Conservation (phyloP, 92 coral and sea anemone genomes). For the Montipora capitata region DNA sequence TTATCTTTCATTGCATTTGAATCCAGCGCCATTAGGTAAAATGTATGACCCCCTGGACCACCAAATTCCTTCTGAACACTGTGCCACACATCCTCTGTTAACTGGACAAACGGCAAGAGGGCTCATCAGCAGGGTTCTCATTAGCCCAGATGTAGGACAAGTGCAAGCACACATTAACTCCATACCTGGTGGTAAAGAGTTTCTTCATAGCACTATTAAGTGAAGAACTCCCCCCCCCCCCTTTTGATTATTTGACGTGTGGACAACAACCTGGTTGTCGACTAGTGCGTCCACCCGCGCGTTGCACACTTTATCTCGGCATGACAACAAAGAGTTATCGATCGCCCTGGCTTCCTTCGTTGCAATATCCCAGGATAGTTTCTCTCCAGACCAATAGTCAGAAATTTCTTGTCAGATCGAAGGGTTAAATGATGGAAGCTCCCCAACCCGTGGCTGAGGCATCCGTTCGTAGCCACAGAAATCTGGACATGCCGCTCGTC, state of each 20-base stretch:
- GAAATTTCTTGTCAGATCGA: slow-evolving; percentile 17
- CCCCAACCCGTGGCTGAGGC: slow-evolving; percentile 58
- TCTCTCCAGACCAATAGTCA: slow-evolving; percentile 58
- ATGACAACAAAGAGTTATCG: slow-evolving; percentile 31
- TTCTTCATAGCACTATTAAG: slow-evolving; percentile 44
- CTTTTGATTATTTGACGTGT: slow-evolving; percentile 52
- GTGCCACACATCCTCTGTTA: neutral
- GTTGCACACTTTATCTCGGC: slow-evolving; percentile 18
- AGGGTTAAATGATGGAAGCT: no score
- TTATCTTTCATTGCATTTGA: slow-evolving; percentile 13
- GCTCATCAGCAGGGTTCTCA: neutral
- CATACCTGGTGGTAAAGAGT: neutral
- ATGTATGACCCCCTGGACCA: slow-evolving; percentile 37
- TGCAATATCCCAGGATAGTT: slow-evolving; percentile 18
- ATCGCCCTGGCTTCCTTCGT: slow-evolving; percentile 48
- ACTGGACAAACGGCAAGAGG: neutral
- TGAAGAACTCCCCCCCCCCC: slow-evolving; percentile 36
- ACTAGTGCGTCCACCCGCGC: slow-evolving; percentile 54
- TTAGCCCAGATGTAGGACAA: neutral
- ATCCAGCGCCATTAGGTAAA: slow-evolving; percentile 39
- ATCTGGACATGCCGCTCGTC: neutral
- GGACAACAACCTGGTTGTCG: slow-evolving; percentile 51
- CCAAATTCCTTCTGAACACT: slow-evolving; percentile 2
- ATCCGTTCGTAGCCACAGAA: neutral
- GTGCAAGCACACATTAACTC: neutral